Base-by-base conservation (phyloP, 2,113 vertebrate genomes). In the Gavia stellata region DNA sequence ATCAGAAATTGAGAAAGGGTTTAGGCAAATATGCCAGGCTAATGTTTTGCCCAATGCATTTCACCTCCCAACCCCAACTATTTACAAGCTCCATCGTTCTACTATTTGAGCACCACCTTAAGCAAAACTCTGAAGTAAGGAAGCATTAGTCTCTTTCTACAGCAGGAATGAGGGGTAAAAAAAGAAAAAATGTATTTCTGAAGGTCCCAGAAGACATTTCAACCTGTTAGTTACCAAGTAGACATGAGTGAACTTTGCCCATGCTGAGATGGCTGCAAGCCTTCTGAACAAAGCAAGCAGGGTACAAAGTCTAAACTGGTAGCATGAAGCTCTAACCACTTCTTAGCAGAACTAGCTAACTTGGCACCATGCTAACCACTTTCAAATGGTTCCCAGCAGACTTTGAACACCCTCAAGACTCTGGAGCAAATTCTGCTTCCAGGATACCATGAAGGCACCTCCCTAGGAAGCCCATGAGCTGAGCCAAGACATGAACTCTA, bases 321-420 rank as follows among this genome's bases (percentile, higher is more conserved):
- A 90, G 93, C 59, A 72, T 42, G 84, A 95, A 94, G 87, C 62
- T 86, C 90, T 90, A 95, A 96, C 94, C 93, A 93, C 92, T 95
- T 94, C 92, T 68, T 36, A 95, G 84, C 94, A 95, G 92, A 91
- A 79, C 84, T 53, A 94, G 79, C 77, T 91, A 31, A 84, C 61
- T 38, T 82, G 45, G 66, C 25, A 93, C 66, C 87, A 85, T 21
- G 7, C 33, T 90, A 93, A 96, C 94, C 96, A 87, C 81, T 87
- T 82, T 28, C 94, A 95, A 82, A 93, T 82, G 45, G 85, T 73
- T 93, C 92, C 93, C 93, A 95, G 90, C 49, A 93, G 85, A 68
- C 87, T 88, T 33, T 79, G 62, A 84, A 95, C 63, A 58, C 67
- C 61, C 65, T 44, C 50, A 82, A 70, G 67, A 58, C 79, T 92